These are phyloP conservation scores for Heliconius ismenius DNA, from an alignment of 2,888 invertebrate genomes.

Conservation along the genomic window DNA sequence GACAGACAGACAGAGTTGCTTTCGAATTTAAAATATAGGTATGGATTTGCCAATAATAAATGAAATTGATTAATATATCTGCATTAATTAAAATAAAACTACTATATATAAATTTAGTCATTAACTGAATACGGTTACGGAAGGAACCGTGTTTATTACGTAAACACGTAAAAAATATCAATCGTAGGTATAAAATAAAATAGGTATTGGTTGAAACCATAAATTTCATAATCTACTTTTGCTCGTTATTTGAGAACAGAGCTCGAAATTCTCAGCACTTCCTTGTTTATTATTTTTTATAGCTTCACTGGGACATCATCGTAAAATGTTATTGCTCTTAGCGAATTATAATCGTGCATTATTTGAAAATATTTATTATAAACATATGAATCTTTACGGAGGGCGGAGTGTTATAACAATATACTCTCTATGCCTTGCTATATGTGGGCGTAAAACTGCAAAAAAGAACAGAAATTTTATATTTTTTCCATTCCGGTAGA, in stretches of 20 bases:
- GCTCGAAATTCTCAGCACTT: slow-evolving; percentile 11
- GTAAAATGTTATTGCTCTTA: background rate
- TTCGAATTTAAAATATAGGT: too few species aligned
- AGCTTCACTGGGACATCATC: background rate
- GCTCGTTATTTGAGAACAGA: slow-evolving; percentile 7
- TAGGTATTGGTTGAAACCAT: background rate
- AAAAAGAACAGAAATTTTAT: too few species aligned
- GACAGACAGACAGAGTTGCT: too few species aligned
- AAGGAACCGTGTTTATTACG: too few species aligned
- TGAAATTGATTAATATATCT: too few species aligned
- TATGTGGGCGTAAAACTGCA: too few species aligned
- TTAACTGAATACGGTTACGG: too few species aligned
- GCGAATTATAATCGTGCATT: background rate
- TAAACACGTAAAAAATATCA: background rate
- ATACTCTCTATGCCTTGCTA: background rate
- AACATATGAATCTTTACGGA: background rate
- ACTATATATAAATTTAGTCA: too few species aligned
- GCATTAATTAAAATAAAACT: too few species aligned
- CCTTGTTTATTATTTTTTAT: slow-evolving; percentile 27
- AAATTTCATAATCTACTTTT: slow-evolving; percentile 13
- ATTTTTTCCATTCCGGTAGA: too few species aligned
- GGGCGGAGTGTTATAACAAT: background rate
- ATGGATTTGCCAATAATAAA: too few species aligned
- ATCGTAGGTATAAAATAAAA: background rate
- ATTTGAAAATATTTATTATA: background rate